A percentile compares a stretch with the other conserved stretches of the same genome.
phyloP scores from a whole-genome alignment of 2,113 vertebrate species.

The Lepus americanus region DNA sequence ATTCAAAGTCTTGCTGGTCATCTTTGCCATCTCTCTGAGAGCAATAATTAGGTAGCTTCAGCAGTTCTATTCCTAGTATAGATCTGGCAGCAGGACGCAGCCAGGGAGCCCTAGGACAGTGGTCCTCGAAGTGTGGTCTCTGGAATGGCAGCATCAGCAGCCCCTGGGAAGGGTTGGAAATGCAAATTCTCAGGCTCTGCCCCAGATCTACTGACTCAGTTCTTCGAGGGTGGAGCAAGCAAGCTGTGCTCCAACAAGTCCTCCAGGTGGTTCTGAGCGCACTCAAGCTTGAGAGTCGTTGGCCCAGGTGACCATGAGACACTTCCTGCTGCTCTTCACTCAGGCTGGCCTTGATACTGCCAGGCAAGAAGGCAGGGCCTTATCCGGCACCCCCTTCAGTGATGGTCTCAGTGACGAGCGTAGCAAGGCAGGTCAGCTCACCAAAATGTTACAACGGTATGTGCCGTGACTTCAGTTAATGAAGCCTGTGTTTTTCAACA shows the following conservation, averaged over 20 bases:
- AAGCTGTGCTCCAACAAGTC: constrained; percentile 39
- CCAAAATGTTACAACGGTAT: background rate
- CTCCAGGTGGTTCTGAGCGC: background rate
- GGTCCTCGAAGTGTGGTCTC: background rate
- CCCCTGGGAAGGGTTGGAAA: constrained; percentile 37
- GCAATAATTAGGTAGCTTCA: no score
- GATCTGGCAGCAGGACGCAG: background rate
- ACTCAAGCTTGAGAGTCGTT: constrained; percentile 5
- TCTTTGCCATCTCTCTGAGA: background rate
- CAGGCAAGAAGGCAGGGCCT: constrained; percentile 11
- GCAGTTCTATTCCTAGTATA: background rate
- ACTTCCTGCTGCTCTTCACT: background rate
- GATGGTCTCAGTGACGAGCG: background rate
- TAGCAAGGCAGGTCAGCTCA: background rate
- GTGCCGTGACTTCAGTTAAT: constrained; percentile 17
- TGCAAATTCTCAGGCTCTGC: constrained; percentile 49
- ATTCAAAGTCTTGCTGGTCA: background rate
- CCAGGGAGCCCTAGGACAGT: background rate
- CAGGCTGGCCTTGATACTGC: background rate
- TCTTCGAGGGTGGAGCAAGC: background rate
- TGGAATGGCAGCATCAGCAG: background rate
- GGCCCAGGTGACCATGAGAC: constrained; percentile 20
- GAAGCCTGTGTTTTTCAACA: constrained; percentile 57
- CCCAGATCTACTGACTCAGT: constrained; percentile 53
- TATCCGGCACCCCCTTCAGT: background rate